phyloP scores from a whole-genome alignment of 2,888 invertebrate species.

The Plutella xylostella region DNA sequence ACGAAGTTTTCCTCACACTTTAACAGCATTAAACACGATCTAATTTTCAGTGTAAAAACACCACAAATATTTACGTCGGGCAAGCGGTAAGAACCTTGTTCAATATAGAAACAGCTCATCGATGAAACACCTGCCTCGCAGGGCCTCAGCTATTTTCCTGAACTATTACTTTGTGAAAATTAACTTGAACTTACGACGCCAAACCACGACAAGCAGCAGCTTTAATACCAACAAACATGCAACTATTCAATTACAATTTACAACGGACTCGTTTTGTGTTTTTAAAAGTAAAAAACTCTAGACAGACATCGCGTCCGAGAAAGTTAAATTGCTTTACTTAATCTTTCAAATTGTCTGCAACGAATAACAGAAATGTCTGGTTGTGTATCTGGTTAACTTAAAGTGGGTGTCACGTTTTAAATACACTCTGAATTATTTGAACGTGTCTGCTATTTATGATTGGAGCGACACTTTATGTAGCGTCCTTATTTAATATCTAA shows the following conservation, averaged over 20 bases:
- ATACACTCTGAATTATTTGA: too few relatives aligned
- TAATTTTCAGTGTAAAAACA: neutral
- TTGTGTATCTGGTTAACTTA: neutral
- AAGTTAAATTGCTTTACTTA: neutral
- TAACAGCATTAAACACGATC: too few relatives aligned
- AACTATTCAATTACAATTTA: constrained; percentile 45
- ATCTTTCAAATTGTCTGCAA: neutral
- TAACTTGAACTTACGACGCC: constrained; percentile 41
- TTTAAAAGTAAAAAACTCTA: constrained; percentile 17
- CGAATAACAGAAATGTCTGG: neutral
- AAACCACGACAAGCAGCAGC: constrained; percentile 33
- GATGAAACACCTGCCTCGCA: constrained; percentile 31
- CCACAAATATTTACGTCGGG: constrained; percentile 1
- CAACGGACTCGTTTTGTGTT: constrained; percentile 24
- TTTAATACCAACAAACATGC: constrained; percentile 51
- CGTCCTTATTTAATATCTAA: too few relatives aligned
- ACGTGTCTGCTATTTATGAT: too few relatives aligned
- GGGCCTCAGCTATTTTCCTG: constrained; percentile 31
- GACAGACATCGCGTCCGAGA: neutral
- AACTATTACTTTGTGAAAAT: constrained; percentile 46
- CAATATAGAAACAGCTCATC: constrained; percentile 11
- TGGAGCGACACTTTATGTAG: too few relatives aligned
- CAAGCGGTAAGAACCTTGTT: constrained; percentile 5
- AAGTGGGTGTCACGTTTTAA: too few relatives aligned
- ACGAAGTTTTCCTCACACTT: too few relatives aligned